phyloP scores from a whole-genome alignment of 2,113 vertebrate genomes.

The Uropsilus gracilis region DNA sequence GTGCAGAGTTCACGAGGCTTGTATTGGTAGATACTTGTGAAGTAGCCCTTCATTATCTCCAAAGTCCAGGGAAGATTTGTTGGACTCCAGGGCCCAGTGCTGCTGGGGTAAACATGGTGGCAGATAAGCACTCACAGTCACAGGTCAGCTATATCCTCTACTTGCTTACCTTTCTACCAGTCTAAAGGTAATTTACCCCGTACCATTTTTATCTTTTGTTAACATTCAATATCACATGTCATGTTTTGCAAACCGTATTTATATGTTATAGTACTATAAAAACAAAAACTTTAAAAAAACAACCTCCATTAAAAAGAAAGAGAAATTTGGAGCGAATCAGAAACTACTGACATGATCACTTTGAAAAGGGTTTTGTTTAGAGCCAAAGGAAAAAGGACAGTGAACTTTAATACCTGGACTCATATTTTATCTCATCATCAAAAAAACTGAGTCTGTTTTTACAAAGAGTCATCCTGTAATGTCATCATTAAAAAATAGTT shows the following conservation, averaged over 20 bases:
- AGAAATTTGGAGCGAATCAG: not conserved
- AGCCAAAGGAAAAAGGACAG: not conserved
- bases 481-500: constrained; percentile 48
- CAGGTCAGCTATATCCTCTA: no score
- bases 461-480: not conserved
- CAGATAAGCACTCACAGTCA: not conserved
- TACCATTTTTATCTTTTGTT: not conserved
- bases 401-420: not conserved
- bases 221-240: not conserved
- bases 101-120: not conserved
- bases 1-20: not conserved
- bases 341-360: not conserved
- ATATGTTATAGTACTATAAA: not conserved
- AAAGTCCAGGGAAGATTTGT: not conserved
- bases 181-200: not conserved
- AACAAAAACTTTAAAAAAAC: not conserved
- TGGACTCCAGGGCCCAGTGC: not conserved
- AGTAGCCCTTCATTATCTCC: not conserved
- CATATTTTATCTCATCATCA: not conserved
- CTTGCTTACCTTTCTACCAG: not conserved
- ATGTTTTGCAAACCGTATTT: not conserved
- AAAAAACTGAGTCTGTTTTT: not conserved
- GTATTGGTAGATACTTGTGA: not conserved
- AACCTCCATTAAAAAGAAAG: not conserved
- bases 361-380: not conserved